Conservation (phyloP, 2,797 vertebrate species). For the Adrianichthys oophorus region DNA sequence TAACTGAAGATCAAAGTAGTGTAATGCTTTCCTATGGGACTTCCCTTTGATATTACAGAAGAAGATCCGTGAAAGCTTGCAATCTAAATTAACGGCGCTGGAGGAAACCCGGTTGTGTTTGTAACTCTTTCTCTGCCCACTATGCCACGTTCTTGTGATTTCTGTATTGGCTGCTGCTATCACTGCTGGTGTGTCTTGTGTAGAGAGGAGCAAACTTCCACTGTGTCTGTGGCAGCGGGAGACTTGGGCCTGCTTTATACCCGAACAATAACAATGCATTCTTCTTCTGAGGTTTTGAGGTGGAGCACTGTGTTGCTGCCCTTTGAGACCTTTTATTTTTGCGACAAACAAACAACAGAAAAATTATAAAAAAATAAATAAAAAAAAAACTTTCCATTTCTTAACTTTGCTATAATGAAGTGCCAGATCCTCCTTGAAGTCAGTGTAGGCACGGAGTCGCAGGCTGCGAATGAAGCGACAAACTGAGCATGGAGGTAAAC, state of each 20-base stretch:
- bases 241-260: conserved; percentile 49
- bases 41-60: conserved; percentile 18
- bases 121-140: conserved; percentile 75
- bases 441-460: conserved; percentile 65
- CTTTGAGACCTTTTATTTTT: conserved; percentile 45
- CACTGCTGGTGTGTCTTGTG: conserved; percentile 55
- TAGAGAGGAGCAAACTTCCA: conserved; percentile 64
- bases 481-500: conserved; percentile 69
- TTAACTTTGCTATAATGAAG: conserved; percentile 71
- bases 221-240: conserved; percentile 63
- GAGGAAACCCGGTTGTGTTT: conserved; percentile 66
- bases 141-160: conserved; percentile 69
- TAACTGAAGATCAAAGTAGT: conserved; percentile 10
- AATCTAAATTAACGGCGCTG: conserved; percentile 39
- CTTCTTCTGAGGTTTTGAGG: conserved; percentile 47
- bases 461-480: conserved; percentile 55
- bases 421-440: conserved; percentile 75
- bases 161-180: conserved; percentile 67
- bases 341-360: conserved; percentile 15
- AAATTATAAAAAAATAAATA: conserved; percentile 15
- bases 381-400: conserved; percentile 51
- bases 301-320: conserved; percentile 51
- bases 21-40: not conserved
- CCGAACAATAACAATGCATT: conserved; percentile 48
- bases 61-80: conserved; percentile 9